These are phyloP conservation scores for Nannoperca obscura DNA, from an alignment of 2,797 vertebrate genomes.

Conservation along the genomic window DNA sequence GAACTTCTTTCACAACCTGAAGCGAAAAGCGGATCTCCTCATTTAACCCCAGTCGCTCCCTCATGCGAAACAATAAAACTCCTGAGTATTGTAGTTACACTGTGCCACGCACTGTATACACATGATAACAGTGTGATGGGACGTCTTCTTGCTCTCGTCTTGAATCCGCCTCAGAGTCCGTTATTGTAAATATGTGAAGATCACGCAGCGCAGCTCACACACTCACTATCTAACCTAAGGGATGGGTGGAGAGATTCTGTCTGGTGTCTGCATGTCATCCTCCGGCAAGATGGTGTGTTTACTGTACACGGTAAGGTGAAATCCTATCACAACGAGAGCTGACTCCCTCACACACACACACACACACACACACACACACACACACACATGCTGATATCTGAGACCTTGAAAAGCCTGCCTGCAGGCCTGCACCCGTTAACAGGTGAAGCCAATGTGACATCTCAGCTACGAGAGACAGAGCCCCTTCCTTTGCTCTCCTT, in stretches of 20 bases:
- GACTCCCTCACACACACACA: conserved; percentile 18
- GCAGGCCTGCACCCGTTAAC: conserved; percentile 66
- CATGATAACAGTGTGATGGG: conserved; percentile 1
- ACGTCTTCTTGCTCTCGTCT: conserved; percentile 4
- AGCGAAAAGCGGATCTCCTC: conserved; percentile 38
- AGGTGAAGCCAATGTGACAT: conserved; percentile 70
- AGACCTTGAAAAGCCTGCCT: conserved; percentile 71
- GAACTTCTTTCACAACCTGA: conserved; percentile 64
- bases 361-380: conserved; percentile 39
- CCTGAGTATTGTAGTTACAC: conserved; percentile 27
- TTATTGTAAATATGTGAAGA: conserved; percentile 23
- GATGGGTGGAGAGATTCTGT: conserved; percentile 33
- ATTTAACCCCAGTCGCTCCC: conserved; percentile 54
- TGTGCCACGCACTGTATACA: conserved; percentile 13
- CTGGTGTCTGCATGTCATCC: conserved; percentile 42
- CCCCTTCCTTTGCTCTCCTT: conserved; percentile 39
- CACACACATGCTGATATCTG: conserved; percentile 59
- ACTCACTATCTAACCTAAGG: conserved; percentile 30
- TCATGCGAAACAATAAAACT: not conserved
- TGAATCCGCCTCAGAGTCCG: not conserved
- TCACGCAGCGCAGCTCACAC: conserved; percentile 9
- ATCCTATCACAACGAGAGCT: conserved; percentile 52
- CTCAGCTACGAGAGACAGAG: conserved; percentile 52
- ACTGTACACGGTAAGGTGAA: conserved; percentile 57
- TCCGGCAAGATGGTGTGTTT: conserved; percentile 48